Base-by-base conservation (phyloP, 2,113 vertebrate species). In the Scophthalmus maximus region DNA sequence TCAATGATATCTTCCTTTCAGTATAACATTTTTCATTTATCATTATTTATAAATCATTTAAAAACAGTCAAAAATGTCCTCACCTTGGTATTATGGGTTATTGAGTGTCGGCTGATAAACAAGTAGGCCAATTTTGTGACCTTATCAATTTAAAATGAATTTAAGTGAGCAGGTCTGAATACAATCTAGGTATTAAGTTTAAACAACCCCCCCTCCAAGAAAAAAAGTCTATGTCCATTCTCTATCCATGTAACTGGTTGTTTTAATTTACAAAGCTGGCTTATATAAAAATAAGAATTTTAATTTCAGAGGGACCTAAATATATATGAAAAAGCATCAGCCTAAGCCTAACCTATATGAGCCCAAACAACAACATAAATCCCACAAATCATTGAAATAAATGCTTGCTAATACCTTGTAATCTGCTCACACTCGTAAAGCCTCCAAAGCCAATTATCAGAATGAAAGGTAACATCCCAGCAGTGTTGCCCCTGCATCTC, bases 391-490 rank as follows among this genome's bases (percentile, higher is more conserved):
- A 86, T 84, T 85, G 86, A 79, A 90, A 89, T 80, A 76, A 89
- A 89, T 42, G 71, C 38, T 67, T 53, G 55, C 66, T 91, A 90
- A 92, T 87, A 78, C 72, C 83, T 66, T 63, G 65, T 90, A 88
- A 87, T 87, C 72, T 84, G 81, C 83, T 88, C 82, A 81, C 42
- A 82, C 88, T 74, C 79, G 83, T 82, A 86, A 89, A 89, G 65
- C 73, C 67, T 73, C 38, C 27, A 83, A 81, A 84, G 69, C 73
- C 84, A 88, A 92, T 92, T 91, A 89, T 65, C 63, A 51, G 63
- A 91, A 91, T 90, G 59, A 87, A 84, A 87, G 83, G 76, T 86
- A 82, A 85, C 74, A 47, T 88, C 84, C 76, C 76, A 60, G 73
- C 32, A 59, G 81, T 72, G 60, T 59, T 77, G 55, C 66, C 78